Conservation (phyloP, 2,888 invertebrate species). For the Pasiphila rectangulata region DNA sequence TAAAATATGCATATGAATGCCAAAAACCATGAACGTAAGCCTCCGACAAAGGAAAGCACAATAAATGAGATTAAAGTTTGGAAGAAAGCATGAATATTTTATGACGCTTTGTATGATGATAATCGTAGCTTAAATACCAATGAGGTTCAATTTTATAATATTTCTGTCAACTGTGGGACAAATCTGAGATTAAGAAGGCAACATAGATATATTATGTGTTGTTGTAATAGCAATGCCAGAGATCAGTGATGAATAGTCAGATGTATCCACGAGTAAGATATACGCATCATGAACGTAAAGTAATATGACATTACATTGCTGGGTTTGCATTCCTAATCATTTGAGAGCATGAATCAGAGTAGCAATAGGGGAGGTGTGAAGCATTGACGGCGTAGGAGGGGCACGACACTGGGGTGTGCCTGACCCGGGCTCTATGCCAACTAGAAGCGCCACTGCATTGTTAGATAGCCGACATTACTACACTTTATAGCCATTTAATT, state of each 20-base stretch:
- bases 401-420: slow-evolving; percentile 55
- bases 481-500: slow-evolving; percentile 34
- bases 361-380: slow-evolving; percentile 57
- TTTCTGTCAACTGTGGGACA: no score
- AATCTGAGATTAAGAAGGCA: no score
- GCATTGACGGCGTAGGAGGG: slow-evolving; percentile 57
- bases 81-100: no score
- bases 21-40: not conserved
- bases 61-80: not conserved
- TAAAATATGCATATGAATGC: slow-evolving; percentile 1
- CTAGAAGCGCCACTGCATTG: slow-evolving; percentile 72
- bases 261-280: slow-evolving; percentile 39
- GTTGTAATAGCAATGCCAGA: slow-evolving; percentile 4
- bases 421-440: slow-evolving; percentile 70
- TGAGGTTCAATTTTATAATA: no score
- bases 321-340: slow-evolving; percentile 53
- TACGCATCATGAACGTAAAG: slow-evolving; percentile 35
- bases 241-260: slow-evolving; percentile 24
- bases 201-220: no score
- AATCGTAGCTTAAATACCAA: not conserved
- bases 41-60: not conserved
- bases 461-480: slow-evolving; percentile 47
- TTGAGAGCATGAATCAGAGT: slow-evolving; percentile 56
- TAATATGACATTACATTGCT: slow-evolving; percentile 50
- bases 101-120: not conserved